Percentiles rank a stretch among this genome's conserved stretches.
Evolutionary conservation across 2,888 invertebrate genomes (phyloP).

Genomic region (Limnephilus marmoratus): DNA sequence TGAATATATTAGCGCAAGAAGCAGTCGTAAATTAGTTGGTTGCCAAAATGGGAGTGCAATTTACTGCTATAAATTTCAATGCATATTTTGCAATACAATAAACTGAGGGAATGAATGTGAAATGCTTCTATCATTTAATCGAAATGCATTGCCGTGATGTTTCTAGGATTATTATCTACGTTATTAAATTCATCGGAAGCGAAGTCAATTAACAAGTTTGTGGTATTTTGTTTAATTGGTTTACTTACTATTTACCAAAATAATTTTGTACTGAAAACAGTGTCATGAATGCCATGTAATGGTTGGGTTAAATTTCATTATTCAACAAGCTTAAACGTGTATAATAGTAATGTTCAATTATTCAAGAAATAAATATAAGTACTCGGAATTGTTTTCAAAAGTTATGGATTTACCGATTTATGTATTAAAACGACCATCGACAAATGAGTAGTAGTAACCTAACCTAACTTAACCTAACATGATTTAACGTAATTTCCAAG

Average conservation of each 20-base stretch:
- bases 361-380: not conserved
- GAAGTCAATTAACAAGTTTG: not conserved
- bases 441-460: not conserved
- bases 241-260: not conserved
- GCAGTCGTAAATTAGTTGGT: not conserved
- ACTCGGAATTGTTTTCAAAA: not conserved
- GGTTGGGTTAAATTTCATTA: not conserved
- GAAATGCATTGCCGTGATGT: not conserved
- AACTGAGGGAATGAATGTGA: not conserved
- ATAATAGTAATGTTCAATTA: too few relatives aligned
- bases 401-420: not conserved
- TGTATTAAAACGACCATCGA: not conserved
- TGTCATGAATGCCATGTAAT: not conserved
- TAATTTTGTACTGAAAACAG: not conserved
- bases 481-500: too few relatives aligned
- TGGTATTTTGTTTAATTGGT: not conserved
- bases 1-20: not conserved
- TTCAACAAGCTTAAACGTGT: too few relatives aligned
- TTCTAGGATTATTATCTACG: not conserved
- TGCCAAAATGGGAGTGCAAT: not conserved
- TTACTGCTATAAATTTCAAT: not conserved
- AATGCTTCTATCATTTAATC: not conserved
- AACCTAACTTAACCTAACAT: too few relatives aligned
- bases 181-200: not conserved
- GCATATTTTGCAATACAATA: not conserved